Evolutionary conservation across 1,140 invertebrate species (phyloP).

Genomic region (Eulimnadia texana): DNA sequence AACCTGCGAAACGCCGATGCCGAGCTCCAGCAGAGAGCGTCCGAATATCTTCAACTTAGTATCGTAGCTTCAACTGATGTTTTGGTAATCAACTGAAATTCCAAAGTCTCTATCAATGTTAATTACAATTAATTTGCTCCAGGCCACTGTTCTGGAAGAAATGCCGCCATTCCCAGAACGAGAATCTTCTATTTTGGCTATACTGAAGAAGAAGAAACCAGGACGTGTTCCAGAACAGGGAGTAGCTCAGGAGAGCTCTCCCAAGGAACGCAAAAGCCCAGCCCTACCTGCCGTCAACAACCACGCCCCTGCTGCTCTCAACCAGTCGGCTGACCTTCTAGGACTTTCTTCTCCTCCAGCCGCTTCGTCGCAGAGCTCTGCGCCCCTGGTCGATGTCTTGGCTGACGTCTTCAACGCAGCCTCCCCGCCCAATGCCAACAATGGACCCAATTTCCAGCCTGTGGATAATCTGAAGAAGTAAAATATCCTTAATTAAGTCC

Average conservation of each 20-base stretch:
- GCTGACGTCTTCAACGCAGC: conserved; percentile 56
- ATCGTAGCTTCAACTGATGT: conserved; percentile 94
- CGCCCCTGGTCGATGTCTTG: conserved; percentile 74
- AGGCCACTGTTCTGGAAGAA: conserved; percentile 96
- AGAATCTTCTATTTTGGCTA: conserved; percentile 92
- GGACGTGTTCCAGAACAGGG: conserved; percentile 66
- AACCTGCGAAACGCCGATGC: conserved; percentile 95
- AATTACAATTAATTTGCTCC: no score
- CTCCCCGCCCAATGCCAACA: conserved; percentile 24
- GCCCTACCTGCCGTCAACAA: conserved; percentile 33
- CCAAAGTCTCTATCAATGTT: no score
- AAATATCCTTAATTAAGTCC: conserved; percentile 18
- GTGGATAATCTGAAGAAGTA: conserved; percentile 73
- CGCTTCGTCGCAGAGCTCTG: conserved; percentile 39
- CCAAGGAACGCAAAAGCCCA: conserved; percentile 53
- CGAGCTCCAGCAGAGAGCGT: conserved; percentile 93
- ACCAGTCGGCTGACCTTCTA: conserved; percentile 47
- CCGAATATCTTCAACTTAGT: conserved; percentile 93
- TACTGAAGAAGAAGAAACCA: conserved; percentile 96
- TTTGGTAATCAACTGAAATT: conserved; percentile 42
- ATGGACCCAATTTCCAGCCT: conserved; percentile 39
- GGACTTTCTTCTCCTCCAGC: conserved; percentile 66
- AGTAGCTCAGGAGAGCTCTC: conserved; percentile 27
- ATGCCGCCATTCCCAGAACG: conserved; percentile 99
- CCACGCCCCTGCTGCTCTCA: background rate